Conservation (phyloP, 2,797 vertebrate species). For the Manis crassicaudata region DNA sequence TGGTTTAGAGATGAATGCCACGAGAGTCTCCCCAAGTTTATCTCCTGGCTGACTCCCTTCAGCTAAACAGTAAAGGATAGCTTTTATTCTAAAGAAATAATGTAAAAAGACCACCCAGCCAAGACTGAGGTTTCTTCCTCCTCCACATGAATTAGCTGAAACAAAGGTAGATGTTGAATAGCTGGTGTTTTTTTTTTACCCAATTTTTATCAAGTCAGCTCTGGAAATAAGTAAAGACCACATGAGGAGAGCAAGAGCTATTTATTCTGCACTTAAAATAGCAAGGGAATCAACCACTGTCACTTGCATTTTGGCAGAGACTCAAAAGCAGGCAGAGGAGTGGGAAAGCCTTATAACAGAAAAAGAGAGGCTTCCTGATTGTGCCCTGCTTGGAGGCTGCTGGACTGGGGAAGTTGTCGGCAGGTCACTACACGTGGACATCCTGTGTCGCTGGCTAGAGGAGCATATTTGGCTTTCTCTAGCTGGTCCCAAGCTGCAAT, state of each 20-base stretch:
- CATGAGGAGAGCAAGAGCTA: not conserved
- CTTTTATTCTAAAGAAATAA: not conserved
- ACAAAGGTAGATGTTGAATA: not conserved
- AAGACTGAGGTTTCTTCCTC: not conserved
- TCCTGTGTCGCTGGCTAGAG: not conserved
- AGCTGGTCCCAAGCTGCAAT: not conserved
- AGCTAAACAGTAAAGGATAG: not conserved
- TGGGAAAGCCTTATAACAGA: not conserved
- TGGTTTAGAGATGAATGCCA: not conserved
- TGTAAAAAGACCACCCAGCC: not conserved
- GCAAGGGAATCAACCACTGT: not conserved
- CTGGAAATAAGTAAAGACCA: not conserved
- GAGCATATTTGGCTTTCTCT: not conserved
- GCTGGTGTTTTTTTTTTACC: not conserved
- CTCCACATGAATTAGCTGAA: not conserved
- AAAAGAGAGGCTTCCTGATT: not conserved
- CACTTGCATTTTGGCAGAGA: not conserved
- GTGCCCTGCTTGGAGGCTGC: not conserved
- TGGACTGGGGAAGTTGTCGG: not conserved
- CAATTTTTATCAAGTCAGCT: not conserved
- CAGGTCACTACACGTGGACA: rapidly evolving
- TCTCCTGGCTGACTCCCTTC: not conserved
- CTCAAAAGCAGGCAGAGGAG: not conserved
- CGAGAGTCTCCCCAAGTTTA: not conserved
- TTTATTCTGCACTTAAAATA: not conserved